Base-by-base conservation (phyloP, 2,797 vertebrate species). In the Microctenopoma lineatum region DNA sequence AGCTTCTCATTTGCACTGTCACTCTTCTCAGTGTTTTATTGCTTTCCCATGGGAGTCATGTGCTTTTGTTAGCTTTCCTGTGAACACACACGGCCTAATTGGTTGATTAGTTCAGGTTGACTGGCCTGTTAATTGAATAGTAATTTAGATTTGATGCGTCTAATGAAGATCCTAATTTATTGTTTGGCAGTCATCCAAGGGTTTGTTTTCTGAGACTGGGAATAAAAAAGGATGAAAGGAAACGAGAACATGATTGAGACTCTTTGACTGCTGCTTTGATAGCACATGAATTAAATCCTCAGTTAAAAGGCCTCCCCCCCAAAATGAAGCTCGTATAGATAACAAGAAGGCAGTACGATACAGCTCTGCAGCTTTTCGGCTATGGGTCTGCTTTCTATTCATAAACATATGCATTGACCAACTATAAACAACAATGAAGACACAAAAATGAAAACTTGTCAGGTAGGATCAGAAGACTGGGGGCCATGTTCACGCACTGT, bases 31-130 rank as follows among this genome's bases (percentile, higher is more conserved):
- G 86, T 82, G 65, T 89, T 90, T 89, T 84, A 81, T 73, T 60
- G 69, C 83, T 79, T 84, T 92, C 94, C 92, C 93, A 61, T 73
- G 93, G 91, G 93, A 92, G 78, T 73, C 55, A 2, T 85, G 83
- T 27, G 89, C 89, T 91, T 92, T 91, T 91, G 90, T 93, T 92
- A 84, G 90, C 89, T 83, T 92, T 87, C 90, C 91, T 92, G 85
- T 89, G 83, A 91, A 93, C 90, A 93, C 93, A 92, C 84, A 89
- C 84, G 44, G 77, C 68, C 86, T 94, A 94, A 94, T 94, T 93
- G 90, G 89, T 93, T 93, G 88, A 94, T 93, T 93, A 92, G 92
- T 91, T 92, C 88, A 88, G 90, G 91, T 90, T 92, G 91, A 89
- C 89, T 92, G 86, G 84, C 87, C 91, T 90, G 91, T 90, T 94